A percentile compares a stretch with the other conserved stretches of the same genome.
phyloP scores from a whole-genome alignment of 2,888 invertebrate genomes.

The Lingula anatina region DNA sequence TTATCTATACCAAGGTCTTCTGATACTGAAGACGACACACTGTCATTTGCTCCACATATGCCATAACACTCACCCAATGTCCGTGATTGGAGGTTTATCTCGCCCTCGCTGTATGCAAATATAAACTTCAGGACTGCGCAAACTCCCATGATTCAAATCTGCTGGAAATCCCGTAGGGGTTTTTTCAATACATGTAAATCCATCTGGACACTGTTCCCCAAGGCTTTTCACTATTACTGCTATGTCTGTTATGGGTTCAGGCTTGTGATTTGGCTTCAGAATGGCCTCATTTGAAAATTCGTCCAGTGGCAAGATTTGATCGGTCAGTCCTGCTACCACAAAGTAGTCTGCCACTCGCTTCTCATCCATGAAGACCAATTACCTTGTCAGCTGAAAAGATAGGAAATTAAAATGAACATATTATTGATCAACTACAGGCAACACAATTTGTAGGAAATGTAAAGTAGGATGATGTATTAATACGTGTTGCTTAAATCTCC shows the following conservation, averaged over 20 bases:
- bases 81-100: conserved; percentile 93
- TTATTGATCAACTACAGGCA: too few relatives aligned
- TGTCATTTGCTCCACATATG: too few relatives aligned
- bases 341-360: conserved; percentile 87
- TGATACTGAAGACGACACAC: too few relatives aligned
- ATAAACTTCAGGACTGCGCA: conserved; percentile 87
- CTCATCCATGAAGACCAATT: conserved; percentile 51
- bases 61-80: conserved; percentile 84
- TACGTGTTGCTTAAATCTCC: too few relatives aligned
- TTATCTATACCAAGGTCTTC: too few relatives aligned
- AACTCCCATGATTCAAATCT: conserved; percentile 94
- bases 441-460: too few relatives aligned
- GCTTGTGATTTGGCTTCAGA: conserved; percentile 66
- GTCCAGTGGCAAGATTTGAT: conserved; percentile 68
- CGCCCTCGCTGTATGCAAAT: conserved; percentile 86
- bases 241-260: conserved; percentile 92
- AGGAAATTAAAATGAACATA: too few relatives aligned
- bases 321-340: conserved; percentile 92
- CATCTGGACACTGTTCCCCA: conserved; percentile 65
- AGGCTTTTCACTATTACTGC: conserved; percentile 84
- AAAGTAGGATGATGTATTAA: too few relatives aligned
- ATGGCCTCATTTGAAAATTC: conserved; percentile 73
- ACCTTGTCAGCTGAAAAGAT: too few relatives aligned
- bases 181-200: conserved; percentile 38
- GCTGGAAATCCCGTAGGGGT: conserved; percentile 71